Evolutionary conservation across 2,797 vertebrate species (phyloP).

Genomic region (Acrocephalus scirpaceus): DNA sequence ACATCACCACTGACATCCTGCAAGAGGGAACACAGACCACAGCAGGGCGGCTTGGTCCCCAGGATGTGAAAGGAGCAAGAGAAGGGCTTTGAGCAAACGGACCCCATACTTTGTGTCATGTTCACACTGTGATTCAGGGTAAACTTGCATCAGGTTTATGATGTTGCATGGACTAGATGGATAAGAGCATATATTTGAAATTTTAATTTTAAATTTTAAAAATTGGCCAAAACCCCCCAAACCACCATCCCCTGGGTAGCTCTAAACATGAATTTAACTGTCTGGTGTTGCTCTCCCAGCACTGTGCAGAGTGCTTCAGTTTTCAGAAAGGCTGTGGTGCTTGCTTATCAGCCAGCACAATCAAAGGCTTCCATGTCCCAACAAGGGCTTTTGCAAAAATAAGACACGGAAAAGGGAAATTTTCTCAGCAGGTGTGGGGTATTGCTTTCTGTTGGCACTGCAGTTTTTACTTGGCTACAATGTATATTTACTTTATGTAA

Average conservation of each 20-base stretch:
- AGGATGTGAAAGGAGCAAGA: neutral
- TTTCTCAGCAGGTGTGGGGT: constrained; percentile 46
- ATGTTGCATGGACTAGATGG: neutral
- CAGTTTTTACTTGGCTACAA: neutral
- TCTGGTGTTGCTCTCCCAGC: neutral
- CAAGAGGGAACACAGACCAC: neutral
- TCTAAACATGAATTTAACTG: neutral
- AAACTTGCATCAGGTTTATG: neutral
- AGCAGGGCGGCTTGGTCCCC: neutral
- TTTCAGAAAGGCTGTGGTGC: neutral
- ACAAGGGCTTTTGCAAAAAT: neutral
- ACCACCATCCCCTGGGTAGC: accelerated
- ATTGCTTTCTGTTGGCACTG: neutral
- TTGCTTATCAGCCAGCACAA: neutral
- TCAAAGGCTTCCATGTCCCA: neutral
- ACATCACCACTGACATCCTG: neutral
- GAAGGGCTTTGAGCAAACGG: neutral
- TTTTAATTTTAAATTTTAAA: neutral
- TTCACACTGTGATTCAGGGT: neutral
- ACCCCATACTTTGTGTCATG: neutral
- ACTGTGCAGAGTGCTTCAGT: neutral
- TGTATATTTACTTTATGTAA: neutral
- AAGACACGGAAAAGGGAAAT: neutral
- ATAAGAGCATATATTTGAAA: neutral
- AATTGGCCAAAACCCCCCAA: neutral